Percentiles rank a stretch among this genome's conserved stretches.
Evolutionary conservation across 2,888 invertebrate genomes (phyloP).

Genomic region (Blastobasis lacticolella): DNA sequence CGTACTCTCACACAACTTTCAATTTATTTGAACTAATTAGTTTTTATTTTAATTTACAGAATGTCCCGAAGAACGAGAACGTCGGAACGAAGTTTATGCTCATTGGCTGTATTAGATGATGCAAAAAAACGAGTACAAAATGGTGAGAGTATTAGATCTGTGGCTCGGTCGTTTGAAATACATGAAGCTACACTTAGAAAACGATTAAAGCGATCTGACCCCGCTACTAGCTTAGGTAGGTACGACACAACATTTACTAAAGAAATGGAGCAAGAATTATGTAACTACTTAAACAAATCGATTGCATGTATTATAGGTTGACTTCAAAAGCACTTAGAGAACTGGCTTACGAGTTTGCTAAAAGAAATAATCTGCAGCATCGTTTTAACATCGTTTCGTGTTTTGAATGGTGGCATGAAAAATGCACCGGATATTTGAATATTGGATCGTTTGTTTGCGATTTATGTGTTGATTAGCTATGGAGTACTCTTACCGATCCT

Average conservation of each 20-base stretch:
- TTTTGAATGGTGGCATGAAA: too few species aligned
- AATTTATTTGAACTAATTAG: too few species aligned
- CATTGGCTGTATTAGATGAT: not conserved
- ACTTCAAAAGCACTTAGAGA: constrained; percentile 4
- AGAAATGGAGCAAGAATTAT: constrained; percentile 7
- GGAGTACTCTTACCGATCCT: too few species aligned
- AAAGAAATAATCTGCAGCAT: constrained; percentile 6
- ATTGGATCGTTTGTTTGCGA: too few species aligned
- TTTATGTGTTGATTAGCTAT: too few species aligned
- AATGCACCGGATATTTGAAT: too few species aligned
- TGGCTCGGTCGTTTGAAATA: not conserved
- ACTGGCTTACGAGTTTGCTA: constrained; percentile 7
- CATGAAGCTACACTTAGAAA: too few species aligned
- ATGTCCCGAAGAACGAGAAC: not conserved
- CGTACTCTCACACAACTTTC: too few species aligned
- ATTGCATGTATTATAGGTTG: constrained; percentile 9
- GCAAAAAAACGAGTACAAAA: not conserved
- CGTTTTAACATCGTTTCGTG: constrained; percentile 4
- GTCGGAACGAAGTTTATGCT: not conserved
- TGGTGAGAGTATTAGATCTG: not conserved
- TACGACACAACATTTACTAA: constrained; percentile 4
- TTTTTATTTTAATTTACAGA: not conserved
- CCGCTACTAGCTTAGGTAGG: not conserved
- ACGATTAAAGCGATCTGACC: not conserved
- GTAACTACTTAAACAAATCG: constrained; percentile 2